phyloP scores from a whole-genome alignment of 2,888 invertebrate species.

The Bombylius discolor region DNA sequence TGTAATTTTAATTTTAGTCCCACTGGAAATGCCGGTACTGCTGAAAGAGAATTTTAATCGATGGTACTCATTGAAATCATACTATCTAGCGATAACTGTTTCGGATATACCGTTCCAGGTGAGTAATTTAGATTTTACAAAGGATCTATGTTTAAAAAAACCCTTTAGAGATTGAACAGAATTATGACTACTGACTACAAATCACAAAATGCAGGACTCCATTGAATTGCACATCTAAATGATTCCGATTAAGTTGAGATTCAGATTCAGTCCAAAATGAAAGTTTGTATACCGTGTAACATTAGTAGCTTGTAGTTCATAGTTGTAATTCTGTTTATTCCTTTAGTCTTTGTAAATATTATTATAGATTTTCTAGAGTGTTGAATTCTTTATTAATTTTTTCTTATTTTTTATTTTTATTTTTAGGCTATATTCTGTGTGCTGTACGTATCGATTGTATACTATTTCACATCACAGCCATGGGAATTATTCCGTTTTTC shows the following conservation, averaged over 20 bases:
- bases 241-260: too few relatives aligned
- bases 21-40: constrained; percentile 88
- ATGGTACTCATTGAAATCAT: constrained; percentile 91
- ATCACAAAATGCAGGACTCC: too few relatives aligned
- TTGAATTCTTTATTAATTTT: not conserved
- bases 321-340: too few relatives aligned
- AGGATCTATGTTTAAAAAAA: too few relatives aligned
- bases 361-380: too few relatives aligned
- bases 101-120: constrained; percentile 98
- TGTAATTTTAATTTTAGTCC: constrained; percentile 49
- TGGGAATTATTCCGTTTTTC: constrained; percentile 66
- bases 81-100: constrained; percentile 89
- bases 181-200: too few relatives aligned
- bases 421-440: constrained; percentile 84
- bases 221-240: too few relatives aligned
- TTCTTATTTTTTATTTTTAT: constrained; percentile 11
- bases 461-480: constrained; percentile 90
- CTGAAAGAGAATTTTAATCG: constrained; percentile 91
- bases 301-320: too few relatives aligned
- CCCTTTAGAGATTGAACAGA: too few relatives aligned
- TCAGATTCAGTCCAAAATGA: too few relatives aligned
- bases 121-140: constrained; percentile 17
- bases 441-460: constrained; percentile 83
- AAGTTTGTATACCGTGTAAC: too few relatives aligned
- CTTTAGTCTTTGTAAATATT: too few relatives aligned